These are phyloP conservation scores for Hippocampus abdominalis DNA, from an alignment of 2,113 vertebrate genomes.

Conservation along the genomic window DNA sequence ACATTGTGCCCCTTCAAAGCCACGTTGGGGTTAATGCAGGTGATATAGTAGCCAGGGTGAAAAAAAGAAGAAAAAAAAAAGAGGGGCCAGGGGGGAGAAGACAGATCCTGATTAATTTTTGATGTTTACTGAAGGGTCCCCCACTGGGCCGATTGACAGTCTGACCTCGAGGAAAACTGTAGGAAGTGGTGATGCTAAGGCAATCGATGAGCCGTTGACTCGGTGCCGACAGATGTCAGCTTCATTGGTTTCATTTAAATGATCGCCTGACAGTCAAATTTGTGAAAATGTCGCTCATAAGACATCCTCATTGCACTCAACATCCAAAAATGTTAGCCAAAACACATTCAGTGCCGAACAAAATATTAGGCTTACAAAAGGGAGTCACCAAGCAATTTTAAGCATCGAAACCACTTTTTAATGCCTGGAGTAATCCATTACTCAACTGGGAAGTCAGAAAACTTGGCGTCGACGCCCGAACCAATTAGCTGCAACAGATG, in stretches of 20 bases:
- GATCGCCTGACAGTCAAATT: not conserved
- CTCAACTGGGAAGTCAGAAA: not conserved
- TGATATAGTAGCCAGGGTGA: constrained; percentile 36
- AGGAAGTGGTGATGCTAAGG: not conserved
- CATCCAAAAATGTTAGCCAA: not conserved
- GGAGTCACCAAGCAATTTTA: too few species aligned
- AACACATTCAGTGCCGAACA: not conserved
- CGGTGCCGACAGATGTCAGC: not conserved
- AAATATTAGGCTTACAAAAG: not conserved
- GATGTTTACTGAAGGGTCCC: constrained; percentile 41
- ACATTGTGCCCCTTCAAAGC: constrained; percentile 50
- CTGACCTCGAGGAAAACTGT: constrained; percentile 10
- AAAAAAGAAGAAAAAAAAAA: constrained; percentile 4
- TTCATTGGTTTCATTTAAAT: not conserved
- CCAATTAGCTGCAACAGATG: not conserved
- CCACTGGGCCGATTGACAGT: constrained; percentile 6
- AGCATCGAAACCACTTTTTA: not conserved
- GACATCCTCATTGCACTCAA: not conserved
- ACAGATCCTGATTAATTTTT: constrained; percentile 52
- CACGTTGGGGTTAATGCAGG: constrained; percentile 46
- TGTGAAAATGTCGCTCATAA: not conserved
- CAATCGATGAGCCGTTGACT: not conserved
- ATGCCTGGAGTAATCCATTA: not conserved
- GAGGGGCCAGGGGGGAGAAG: constrained; percentile 6
- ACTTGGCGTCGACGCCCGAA: not conserved